Evolutionary conservation across 2,797 vertebrate genomes (phyloP).

Genomic region (Meriones psammophilus): DNA sequence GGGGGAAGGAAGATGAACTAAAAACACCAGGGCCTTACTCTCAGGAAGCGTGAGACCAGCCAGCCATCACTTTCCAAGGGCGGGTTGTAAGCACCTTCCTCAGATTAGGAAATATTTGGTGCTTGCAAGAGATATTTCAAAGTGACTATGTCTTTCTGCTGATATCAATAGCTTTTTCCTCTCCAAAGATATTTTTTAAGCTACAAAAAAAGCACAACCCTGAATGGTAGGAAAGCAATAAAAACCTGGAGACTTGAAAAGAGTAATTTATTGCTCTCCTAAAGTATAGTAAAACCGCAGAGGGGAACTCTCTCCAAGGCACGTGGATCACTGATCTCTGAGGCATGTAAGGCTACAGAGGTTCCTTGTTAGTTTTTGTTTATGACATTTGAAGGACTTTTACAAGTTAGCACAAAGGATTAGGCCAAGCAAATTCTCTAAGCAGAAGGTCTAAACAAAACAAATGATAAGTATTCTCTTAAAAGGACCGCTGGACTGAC

Average conservation of each 20-base stretch:
- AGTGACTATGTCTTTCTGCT: background rate
- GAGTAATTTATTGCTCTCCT: background rate
- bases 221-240: background rate
- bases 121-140: slow-evolving; percentile 23
- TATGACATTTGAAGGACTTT: slow-evolving; percentile 6
- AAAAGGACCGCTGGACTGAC: background rate
- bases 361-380: background rate
- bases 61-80: background rate
- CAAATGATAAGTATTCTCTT: slow-evolving; percentile 10
- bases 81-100: slow-evolving; percentile 6
- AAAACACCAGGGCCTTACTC: background rate
- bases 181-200: background rate
- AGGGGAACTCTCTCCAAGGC: background rate
- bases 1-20: background rate
- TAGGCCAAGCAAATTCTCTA: background rate
- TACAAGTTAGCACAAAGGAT: slow-evolving; percentile 1
- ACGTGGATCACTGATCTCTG: background rate
- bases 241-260: slow-evolving; percentile 49
- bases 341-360: background rate
- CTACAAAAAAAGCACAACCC: background rate
- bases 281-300: background rate
- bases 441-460: slow-evolving; percentile 22
- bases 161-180: slow-evolving; percentile 12
- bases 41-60: background rate
- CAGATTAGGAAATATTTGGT: background rate